Base-by-base conservation (phyloP, 1,140 invertebrate species). In the Bombus superbus region DNA sequence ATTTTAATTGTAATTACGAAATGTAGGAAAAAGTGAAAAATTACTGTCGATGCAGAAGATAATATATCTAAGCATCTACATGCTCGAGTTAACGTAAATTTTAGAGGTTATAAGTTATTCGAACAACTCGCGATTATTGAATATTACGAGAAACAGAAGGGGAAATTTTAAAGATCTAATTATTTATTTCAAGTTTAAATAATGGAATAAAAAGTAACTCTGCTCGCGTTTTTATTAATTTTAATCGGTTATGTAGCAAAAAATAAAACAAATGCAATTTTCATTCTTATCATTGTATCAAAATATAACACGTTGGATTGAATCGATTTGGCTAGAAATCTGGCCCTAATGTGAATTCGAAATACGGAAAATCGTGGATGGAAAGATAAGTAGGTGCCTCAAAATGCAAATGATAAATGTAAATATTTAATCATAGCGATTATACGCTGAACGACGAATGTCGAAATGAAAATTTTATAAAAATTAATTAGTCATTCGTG, bases 211-310 rank as follows among this genome's bases (percentile, higher is more conserved):
- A 10, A 4, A 25, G 0, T 2, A 32, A 15, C 8, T 32, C 1
- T 13, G n/a, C 28, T 28, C 25, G 57, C 57, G 3, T 80, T 38
- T 35, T 64, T 89, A 84, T 78, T 73, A 53, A 86, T 83, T 86
- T 83, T 87, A 81, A 87, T 90, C 84, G 68, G 1, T 53, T 53
- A 22, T 2, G 22, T 69, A 35, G 18, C 74, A 72, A 40, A 57
- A 71, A 53, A 74, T 59, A 42, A 15, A 77, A 79, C 72, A 77
- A 62, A 28, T 32, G 28, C 35, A 83, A 72, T 75, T 47, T 81
- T 53, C 73, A 88, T 89, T 81, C 38, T 86, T 89, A 89, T 86
- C 84, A 47, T 22, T 10, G 35, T 44, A 64, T 22, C 38, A 76
- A 59, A 77, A 90, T 85, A 79, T 44, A 77, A 83, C 69, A 53